These are phyloP conservation scores for Lacanobia wlatinum DNA, from an alignment of 2,888 invertebrate species.

Conservation along the genomic window DNA sequence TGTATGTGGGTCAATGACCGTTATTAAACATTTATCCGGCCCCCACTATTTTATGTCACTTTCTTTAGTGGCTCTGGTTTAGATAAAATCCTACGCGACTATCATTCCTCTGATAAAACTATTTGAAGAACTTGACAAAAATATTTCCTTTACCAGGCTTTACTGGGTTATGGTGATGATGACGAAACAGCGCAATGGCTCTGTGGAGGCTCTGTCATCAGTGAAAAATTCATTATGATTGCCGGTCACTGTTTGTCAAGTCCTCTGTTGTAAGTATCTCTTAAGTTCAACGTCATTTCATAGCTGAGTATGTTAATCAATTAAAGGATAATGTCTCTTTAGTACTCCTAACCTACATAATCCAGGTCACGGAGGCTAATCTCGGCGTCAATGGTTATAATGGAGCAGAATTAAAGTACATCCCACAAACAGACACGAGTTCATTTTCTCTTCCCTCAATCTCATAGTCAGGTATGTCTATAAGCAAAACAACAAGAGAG, in stretches of 20 bases:
- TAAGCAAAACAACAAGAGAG: too few relatives aligned
- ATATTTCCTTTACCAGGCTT: slow-evolving; percentile 5
- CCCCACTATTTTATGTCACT: too few relatives aligned
- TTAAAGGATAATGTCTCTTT: too few relatives aligned
- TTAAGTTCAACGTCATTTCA: background rate
- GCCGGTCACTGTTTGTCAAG: slow-evolving; percentile 39
- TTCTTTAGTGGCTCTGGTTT: too few relatives aligned
- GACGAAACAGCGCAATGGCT: slow-evolving; percentile 13
- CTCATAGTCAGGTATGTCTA: background rate
- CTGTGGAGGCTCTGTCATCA: slow-evolving; percentile 20
- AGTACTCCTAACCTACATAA: background rate
- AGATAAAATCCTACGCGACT: background rate
- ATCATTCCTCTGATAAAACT: background rate
- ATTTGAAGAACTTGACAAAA: background rate
- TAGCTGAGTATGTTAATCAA: too few relatives aligned
- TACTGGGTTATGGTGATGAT: slow-evolving; percentile 25
- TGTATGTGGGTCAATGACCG: too few relatives aligned
- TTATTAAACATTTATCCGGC: too few relatives aligned
- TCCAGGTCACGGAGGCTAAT: too few relatives aligned
- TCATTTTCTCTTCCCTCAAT: background rate
- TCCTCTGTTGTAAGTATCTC: slow-evolving; percentile 5
- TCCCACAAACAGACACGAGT: background rate
- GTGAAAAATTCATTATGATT: slow-evolving; percentile 28
- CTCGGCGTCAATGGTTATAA: background rate
- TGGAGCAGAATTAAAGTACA: background rate